Base-by-base conservation (phyloP, 2,888 invertebrate genomes). In the Bhutanitis thaidina region DNA sequence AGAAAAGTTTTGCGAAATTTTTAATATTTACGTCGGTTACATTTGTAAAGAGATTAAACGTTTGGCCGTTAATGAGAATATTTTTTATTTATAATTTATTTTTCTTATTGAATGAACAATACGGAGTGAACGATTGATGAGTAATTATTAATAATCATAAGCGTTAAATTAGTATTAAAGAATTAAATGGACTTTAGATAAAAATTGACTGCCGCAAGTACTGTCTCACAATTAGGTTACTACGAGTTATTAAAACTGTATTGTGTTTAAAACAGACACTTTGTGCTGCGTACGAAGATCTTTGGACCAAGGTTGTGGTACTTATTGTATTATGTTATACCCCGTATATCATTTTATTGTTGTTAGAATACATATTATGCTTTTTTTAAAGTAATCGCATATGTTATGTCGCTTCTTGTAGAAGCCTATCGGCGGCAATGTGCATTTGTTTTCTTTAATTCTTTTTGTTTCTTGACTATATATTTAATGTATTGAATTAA, bases 1-100 rank as follows among this genome's bases (percentile, higher is more conserved):
- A 53, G 67, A 72, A 77, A 83, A 81, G 78, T 80, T 81, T 86
- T 87, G 80, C 82, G 67, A 87, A 87, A 82, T 83, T 86, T 87
- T 85, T 83, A 77, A 88, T 88, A 88, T 88, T 82, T 89, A 89
- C 77, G 78, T 86, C 86, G 82, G 87, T 88, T 88, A 84, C 72
- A 83, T 80, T 87, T 85, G 74, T 80, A 65, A 77, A 83, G 80
- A 85, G 83, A 85, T 77, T 77, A 79, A 80, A 77, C 41, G 71
- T 69, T 88, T 80, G 88, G 87, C 82, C 76, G 81, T 86, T 88
- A 77, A 77, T 77, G 74, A 81, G 67, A 77, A 79, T 85, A 83
- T 80, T 88, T 80, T 84, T 72, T 71, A 79, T 85, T 80, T 60
- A 72, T 74, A 74, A 68, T 77, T 84, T 77, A 75, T 80, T 84